A percentile compares a stretch with the other conserved stretches of the same genome.
phyloP scores from a whole-genome alignment of 2,888 invertebrate genomes.

The Beris chalybata region DNA sequence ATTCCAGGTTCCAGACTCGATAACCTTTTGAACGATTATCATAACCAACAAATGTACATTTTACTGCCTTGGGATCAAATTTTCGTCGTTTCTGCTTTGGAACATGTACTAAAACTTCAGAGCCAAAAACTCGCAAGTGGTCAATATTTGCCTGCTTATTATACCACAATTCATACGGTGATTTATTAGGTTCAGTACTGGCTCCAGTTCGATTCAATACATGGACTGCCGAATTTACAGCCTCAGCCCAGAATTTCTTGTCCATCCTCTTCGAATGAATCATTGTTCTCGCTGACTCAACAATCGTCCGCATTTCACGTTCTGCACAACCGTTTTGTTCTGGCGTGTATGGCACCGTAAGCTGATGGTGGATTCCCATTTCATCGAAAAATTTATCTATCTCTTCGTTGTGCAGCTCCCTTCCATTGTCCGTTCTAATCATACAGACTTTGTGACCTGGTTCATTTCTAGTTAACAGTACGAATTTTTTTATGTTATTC shows the following conservation, averaged over 20 bases:
- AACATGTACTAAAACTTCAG: constrained; percentile 22
- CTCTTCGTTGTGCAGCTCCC: constrained; percentile 44
- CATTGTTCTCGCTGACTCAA: constrained; percentile 36
- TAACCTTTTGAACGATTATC: constrained; percentile 34
- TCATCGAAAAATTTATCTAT: constrained; percentile 41
- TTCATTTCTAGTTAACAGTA: neutral
- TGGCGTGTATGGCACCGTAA: constrained; percentile 46
- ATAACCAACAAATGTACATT: constrained; percentile 23
- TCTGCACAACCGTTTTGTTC: constrained; percentile 51
- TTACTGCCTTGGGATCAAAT: constrained; percentile 18
- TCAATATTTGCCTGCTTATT: constrained; percentile 36
- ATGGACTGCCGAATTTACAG: constrained; percentile 45
- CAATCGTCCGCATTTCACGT: constrained; percentile 46
- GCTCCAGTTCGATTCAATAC: constrained; percentile 38
- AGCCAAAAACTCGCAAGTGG: constrained; percentile 28
- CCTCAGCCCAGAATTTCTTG: constrained; percentile 51
- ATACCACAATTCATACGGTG: constrained; percentile 45
- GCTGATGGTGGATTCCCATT: constrained; percentile 43
- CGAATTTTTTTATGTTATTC: neutral
- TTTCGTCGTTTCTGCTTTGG: constrained; percentile 10
- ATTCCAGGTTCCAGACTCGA: constrained; percentile 34
- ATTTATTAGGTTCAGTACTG: constrained; percentile 40
- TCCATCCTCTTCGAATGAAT: constrained; percentile 41
- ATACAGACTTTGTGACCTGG: constrained; percentile 8
- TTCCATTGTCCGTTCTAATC: constrained; percentile 28